Conservation (phyloP, 2,797 vertebrate species). For the Chrosomus eos region DNA sequence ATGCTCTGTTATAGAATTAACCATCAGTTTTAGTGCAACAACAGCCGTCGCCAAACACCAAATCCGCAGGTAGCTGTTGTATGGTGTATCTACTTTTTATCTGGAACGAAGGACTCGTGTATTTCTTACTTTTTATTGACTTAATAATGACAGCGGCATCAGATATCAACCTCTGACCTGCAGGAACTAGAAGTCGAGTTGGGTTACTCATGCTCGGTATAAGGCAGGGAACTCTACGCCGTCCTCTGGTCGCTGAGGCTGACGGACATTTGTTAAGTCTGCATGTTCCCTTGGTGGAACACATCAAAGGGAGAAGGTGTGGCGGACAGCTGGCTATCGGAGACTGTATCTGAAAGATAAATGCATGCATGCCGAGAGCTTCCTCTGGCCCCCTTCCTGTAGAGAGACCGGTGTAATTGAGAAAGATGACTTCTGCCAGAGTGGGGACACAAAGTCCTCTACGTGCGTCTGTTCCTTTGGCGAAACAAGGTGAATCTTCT, state of each 20-base stretch:
- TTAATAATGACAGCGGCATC: slow-evolving; percentile 66
- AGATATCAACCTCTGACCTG: slow-evolving; percentile 71
- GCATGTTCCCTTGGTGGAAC: slow-evolving; percentile 32
- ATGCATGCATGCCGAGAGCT: slow-evolving; percentile 36
- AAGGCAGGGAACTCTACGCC: slow-evolving; percentile 42
- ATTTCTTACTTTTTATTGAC: slow-evolving; percentile 64
- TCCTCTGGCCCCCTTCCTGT: slow-evolving; percentile 48
- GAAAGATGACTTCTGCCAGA: slow-evolving; percentile 50
- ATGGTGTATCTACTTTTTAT: slow-evolving; percentile 11
- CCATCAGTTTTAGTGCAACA: background rate
- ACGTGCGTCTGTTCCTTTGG: slow-evolving; percentile 39
- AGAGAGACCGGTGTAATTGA: slow-evolving; percentile 51
- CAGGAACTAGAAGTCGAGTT: slow-evolving; percentile 65
- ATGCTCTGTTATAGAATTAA: slow-evolving; percentile 10
- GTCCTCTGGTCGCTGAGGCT: slow-evolving; percentile 43
- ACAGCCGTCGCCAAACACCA: background rate
- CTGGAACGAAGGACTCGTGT: slow-evolving; percentile 24
- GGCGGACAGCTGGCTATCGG: slow-evolving; percentile 53
- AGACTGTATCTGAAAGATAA: slow-evolving; percentile 62
- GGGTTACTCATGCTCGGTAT: slow-evolving; percentile 64
- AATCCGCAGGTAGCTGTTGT: background rate
- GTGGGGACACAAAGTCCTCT: slow-evolving; percentile 48
- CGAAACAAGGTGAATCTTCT: slow-evolving; percentile 49
- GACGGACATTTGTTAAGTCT: slow-evolving; percentile 44
- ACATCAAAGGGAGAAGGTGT: slow-evolving; percentile 56